Evolutionary conservation across 2,113 vertebrate species (phyloP).

Genomic region (Cervus canadensis): DNA sequence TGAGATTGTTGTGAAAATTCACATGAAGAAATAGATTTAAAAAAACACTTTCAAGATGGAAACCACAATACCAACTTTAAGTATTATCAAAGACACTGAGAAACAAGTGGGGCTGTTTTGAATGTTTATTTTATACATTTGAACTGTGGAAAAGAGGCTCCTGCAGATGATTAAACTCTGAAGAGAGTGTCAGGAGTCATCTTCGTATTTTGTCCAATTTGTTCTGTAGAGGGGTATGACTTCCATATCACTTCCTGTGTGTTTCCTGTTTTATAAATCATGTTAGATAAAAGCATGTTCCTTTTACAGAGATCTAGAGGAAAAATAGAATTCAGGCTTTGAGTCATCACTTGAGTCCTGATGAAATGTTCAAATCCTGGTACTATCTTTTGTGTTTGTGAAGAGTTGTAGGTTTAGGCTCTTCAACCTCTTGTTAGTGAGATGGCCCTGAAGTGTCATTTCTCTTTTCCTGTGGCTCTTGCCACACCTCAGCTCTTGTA

Average conservation of each 20-base stretch:
- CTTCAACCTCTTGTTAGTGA: not conserved
- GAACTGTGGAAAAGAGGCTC: not conserved
- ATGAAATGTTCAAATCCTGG: not conserved
- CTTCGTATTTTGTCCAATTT: slow-evolving; percentile 22
- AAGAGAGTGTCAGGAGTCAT: not conserved
- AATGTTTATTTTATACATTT: not conserved
- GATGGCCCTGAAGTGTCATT: not conserved
- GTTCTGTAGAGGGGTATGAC: not conserved
- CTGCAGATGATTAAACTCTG: not conserved
- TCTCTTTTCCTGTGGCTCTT: not conserved
- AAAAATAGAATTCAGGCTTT: not conserved
- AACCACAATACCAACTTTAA: not conserved
- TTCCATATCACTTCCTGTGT: not conserved
- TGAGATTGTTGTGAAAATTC: not conserved
- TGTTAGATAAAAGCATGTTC: slow-evolving; percentile 1
- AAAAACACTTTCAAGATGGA: not conserved
- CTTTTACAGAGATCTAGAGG: not conserved
- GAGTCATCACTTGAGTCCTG: not conserved
- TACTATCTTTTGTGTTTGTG: not conserved
- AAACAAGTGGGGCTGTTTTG: not conserved
- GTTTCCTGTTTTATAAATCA: not conserved
- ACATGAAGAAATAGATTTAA: not conserved
- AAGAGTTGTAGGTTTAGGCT: not conserved
- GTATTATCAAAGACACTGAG: not conserved
- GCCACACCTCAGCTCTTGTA: not conserved